Conservation (phyloP, 2,113 vertebrate species). For the Chamaea fasciata region DNA sequence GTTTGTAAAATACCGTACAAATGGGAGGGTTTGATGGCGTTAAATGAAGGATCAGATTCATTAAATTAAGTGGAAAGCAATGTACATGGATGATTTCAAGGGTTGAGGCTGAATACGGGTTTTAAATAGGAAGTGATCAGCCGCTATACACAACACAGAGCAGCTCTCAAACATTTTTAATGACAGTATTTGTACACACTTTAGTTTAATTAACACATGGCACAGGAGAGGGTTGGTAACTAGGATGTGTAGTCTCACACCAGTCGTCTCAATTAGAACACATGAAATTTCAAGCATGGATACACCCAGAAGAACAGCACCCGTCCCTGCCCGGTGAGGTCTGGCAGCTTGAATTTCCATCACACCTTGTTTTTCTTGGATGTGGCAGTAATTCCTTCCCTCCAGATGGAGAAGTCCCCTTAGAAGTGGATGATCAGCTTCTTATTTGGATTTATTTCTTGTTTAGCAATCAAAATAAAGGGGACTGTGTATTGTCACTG, state of each 20-base stretch:
- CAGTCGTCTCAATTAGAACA: slow-evolving; percentile 26
- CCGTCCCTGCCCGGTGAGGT: background rate
- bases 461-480: slow-evolving; percentile 16
- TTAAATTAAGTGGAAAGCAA: slow-evolving; percentile 63
- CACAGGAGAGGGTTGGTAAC: slow-evolving; percentile 37
- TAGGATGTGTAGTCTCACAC: slow-evolving; percentile 49
- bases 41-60: slow-evolving; percentile 61
- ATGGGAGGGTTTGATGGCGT: slow-evolving; percentile 37
- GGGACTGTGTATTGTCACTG: background rate
- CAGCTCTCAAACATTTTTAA: slow-evolving; percentile 58
- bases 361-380: background rate
- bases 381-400: background rate
- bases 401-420: slow-evolving; percentile 28
- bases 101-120: slow-evolving; percentile 25
- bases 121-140: slow-evolving; percentile 60
- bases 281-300: background rate
- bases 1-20: slow-evolving; percentile 41
- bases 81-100: slow-evolving; percentile 55
- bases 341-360: background rate
- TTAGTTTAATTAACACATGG: slow-evolving; percentile 63
- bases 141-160: slow-evolving; percentile 30
- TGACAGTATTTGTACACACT: slow-evolving; percentile 59
- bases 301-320: background rate
- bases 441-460: slow-evolving; percentile 33
- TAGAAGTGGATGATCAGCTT: slow-evolving; percentile 5